These are phyloP conservation scores for Synergus laeviventris DNA, from an alignment of 2,888 invertebrate genomes.

Conservation along the genomic window DNA sequence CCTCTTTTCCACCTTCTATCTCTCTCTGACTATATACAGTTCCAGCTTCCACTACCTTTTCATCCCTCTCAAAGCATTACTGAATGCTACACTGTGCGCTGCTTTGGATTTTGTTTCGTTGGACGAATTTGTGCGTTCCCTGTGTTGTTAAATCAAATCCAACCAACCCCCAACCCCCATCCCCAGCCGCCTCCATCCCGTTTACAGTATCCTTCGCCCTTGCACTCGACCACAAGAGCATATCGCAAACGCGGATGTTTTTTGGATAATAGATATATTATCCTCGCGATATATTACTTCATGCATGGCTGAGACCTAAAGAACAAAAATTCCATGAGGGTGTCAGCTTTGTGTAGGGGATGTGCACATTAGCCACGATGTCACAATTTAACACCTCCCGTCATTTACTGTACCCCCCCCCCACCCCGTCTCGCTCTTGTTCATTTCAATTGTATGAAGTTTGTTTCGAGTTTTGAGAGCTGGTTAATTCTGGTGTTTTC, in stretches of 20 bases:
- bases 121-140: constrained; percentile 38
- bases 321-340: constrained; percentile 29
- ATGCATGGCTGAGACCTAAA: constrained; percentile 38
- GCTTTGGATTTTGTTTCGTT: constrained; percentile 38
- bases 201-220: constrained; percentile 19
- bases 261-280: constrained; percentile 40
- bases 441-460: constrained; percentile 23
- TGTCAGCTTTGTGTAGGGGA: constrained; percentile 24
- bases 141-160: constrained; percentile 38
- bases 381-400: constrained; percentile 33
- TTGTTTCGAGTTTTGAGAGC: background rate
- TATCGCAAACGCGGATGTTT: constrained; percentile 38
- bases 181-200: background rate
- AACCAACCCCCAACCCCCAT: background rate
- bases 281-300: constrained; percentile 36
- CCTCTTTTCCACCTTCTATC: constrained; percentile 8
- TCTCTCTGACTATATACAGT: background rate
- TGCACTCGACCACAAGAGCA: constrained; percentile 22
- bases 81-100: constrained; percentile 54
- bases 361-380: constrained; percentile 38
- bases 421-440: constrained; percentile 37
- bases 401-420: background rate
- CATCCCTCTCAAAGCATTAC: constrained; percentile 28
- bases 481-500: constrained; percentile 5
- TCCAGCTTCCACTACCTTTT: background rate